Percentiles rank a stretch among this genome's conserved stretches.
Conservation (phyloP, 2,113 vertebrate species). For the Tor tambroides region DNA sequence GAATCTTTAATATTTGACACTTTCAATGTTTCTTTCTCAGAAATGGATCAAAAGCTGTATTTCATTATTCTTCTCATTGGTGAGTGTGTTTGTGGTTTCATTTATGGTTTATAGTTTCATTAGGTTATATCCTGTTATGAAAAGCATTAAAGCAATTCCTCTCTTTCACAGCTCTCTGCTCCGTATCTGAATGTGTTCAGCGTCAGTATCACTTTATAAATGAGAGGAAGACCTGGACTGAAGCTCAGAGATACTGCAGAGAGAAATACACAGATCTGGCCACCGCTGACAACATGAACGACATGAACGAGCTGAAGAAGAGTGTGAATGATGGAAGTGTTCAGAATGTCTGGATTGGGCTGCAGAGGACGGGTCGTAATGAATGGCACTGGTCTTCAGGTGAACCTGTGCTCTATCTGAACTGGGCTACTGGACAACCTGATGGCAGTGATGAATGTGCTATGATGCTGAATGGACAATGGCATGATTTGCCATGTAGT, state of each 20-base stretch:
- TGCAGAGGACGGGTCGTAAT: too few species aligned
- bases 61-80: neutral
- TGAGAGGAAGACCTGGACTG: too few species aligned
- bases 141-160: neutral
- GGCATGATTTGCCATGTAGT: too few species aligned
- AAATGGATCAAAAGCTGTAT: neutral
- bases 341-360: too few species aligned
- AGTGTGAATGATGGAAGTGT: too few species aligned
- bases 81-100: neutral
- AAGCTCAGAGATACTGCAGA: too few species aligned
- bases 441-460: neutral
- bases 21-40: neutral
- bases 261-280: too few species aligned
- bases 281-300: too few species aligned
- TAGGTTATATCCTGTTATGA: too few species aligned
- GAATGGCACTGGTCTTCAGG: slow-evolving; percentile 12
- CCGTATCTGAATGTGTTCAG: neutral
- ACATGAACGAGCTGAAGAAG: too few species aligned
- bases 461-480: too few species aligned
- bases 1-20: neutral
- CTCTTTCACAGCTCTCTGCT: neutral
- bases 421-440: neutral
- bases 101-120: neutral
- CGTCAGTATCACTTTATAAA: too few species aligned
- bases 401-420: neutral